Evolutionary conservation across 1,140 invertebrate genomes (phyloP).

Genomic region (Musca vetustissima): DNA sequence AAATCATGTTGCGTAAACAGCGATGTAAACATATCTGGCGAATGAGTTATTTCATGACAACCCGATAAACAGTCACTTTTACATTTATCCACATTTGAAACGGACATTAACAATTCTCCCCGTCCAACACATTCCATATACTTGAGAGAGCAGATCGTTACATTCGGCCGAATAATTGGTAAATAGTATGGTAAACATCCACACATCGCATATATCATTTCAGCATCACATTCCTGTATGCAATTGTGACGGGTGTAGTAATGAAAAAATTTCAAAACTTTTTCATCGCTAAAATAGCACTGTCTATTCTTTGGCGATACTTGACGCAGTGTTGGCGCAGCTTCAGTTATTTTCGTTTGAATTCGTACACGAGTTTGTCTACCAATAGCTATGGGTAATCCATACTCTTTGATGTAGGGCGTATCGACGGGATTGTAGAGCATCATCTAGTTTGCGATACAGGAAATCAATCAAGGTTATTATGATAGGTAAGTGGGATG

Average conservation of each 20-base stretch:
- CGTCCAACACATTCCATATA: conserved; percentile 34
- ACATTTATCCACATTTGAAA: conserved; percentile 30
- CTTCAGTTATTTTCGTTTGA: conserved; percentile 37
- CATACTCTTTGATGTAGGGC: conserved; percentile 42
- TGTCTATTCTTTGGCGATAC: conserved; percentile 37
- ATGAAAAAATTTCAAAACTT: conserved; percentile 38
- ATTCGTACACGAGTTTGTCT: conserved; percentile 42
- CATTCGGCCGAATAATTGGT: conserved; percentile 55
- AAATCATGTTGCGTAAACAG: conserved; percentile 37
- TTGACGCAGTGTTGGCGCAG: conserved; percentile 31
- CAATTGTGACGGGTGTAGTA: conserved; percentile 61
- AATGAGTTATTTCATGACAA: conserved; percentile 69
- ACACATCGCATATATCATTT: conserved; percentile 64
- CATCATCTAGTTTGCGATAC: conserved; percentile 32
- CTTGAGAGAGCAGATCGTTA: conserved; percentile 34
- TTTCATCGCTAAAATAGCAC: conserved; percentile 45
- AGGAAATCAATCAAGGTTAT: too few species aligned
- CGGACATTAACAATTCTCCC: conserved; percentile 33
- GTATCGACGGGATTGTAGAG: conserved; percentile 47
- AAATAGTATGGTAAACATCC: conserved; percentile 70
- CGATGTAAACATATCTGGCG: conserved; percentile 60
- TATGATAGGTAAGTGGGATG: too few species aligned
- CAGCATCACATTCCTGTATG: conserved; percentile 70
- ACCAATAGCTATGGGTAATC: conserved; percentile 41
- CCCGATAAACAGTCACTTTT: conserved; percentile 64